Evolutionary conservation across 2,888 invertebrate species (phyloP), one percentile per base, ranked within the genome.

Genomic region (Drosophila borealis): DNA sequence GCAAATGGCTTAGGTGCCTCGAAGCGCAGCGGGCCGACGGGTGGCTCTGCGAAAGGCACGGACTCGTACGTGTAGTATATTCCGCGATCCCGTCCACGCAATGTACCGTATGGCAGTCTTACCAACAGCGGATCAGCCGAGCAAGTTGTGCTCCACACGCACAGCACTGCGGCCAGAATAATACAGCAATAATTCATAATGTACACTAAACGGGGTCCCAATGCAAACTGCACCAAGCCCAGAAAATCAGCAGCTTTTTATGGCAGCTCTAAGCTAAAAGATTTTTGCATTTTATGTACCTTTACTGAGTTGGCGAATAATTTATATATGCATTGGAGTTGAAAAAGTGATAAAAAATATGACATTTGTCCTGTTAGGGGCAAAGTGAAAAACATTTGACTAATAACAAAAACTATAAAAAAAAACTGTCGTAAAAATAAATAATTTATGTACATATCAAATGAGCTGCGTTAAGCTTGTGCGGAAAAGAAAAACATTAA

Each of bases 41-140:
- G 95, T 13, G 95, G 94, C 55, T 93, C 90, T 0, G 95, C 95
- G 80, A 95, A 96, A 0, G 95, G 95, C 49, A 96, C 92, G 0
- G 95, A 95, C 77, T 94, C 93, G 78, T 95, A 96, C 39, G 95
- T 94, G 9, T 94, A 94, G 74, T 93, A 94, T 0, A 89, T 84
- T 0, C 78, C 84, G 19, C 74, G 71, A 36, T 89, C 76, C 2
- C 77, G 81, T 3, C 92, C 92, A 4, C 78, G 77, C 19, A 92
- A 55, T 51, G 74, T 78, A 0, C 92, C 92, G 69, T 83, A 78
- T 0, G 83, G 64, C 14, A 90, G 56, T 21, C 87, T 60, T 9
- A 90, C 77, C 1, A 89, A 37, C 11, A 87, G 46, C 0, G 11
- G 14, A 8, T 21, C 19, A 2, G 14, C 3, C 3, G 10, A n/a